phyloP scores from a whole-genome alignment of 2,888 invertebrate species.

The Acanthosepion esculentum region DNA sequence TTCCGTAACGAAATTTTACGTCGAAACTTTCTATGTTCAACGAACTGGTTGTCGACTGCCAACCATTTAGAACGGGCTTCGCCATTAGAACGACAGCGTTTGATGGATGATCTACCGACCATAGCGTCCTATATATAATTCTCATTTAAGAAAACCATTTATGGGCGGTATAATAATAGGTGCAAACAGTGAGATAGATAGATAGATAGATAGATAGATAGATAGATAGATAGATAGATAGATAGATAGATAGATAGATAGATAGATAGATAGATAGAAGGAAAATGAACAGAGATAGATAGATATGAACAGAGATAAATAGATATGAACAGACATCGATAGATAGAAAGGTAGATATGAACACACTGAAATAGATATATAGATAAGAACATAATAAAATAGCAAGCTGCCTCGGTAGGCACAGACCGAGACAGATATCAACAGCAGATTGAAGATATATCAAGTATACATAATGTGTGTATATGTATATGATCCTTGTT shows the following conservation, averaged over 20 bases:
- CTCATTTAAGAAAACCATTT: too few species aligned
- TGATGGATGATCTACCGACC: not conserved
- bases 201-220: not conserved
- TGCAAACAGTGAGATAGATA: not conserved
- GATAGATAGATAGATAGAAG: too few species aligned
- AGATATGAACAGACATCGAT: too few species aligned
- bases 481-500: too few species aligned
- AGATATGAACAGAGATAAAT: too few species aligned
- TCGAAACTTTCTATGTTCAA: not conserved
- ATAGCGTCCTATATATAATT: not conserved
- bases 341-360: too few species aligned
- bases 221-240: not conserved
- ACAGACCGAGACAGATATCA: too few species aligned
- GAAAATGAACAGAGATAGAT: not conserved
- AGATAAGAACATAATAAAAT: too few species aligned
- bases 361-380: not conserved
- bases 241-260: not conserved
- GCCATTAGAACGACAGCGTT: not conserved
- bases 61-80: not conserved
- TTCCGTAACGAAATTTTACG: not conserved
- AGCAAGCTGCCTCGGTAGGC: too few species aligned
- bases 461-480: too few species aligned
- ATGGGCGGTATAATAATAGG: too few species aligned
- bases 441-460: too few species aligned
- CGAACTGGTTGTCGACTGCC: not conserved